phyloP scores from a whole-genome alignment of 2,113 vertebrate species.

The Mesocricetus auratus region DNA sequence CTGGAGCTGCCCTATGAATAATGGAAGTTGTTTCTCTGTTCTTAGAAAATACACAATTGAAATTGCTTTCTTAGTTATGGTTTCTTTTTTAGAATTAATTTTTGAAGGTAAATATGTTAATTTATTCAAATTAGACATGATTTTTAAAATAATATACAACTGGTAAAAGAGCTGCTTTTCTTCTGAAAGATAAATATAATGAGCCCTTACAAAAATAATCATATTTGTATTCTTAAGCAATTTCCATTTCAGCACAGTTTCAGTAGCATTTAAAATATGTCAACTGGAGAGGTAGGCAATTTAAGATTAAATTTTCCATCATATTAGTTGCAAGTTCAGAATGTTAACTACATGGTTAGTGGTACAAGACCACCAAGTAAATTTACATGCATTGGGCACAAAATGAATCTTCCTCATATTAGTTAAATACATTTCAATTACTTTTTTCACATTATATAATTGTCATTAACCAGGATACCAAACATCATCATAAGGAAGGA shows the following conservation, averaged over 20 bases:
- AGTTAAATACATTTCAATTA: constrained; percentile 74
- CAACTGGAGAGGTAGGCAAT: constrained; percentile 20
- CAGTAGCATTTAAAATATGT: constrained; percentile 59
- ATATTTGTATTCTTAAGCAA: constrained; percentile 58
- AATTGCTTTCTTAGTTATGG: constrained; percentile 86
- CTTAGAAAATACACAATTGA: constrained; percentile 83
- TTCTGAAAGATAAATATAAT: constrained; percentile 75
- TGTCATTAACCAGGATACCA: constrained; percentile 64
- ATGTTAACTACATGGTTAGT: neutral
- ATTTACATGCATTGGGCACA: constrained; percentile 20
- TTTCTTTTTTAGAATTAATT: constrained; percentile 87
- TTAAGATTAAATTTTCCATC: constrained; percentile 10
- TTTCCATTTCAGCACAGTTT: constrained; percentile 57
- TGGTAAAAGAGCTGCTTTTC: constrained; percentile 81
- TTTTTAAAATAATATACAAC: constrained; percentile 82
- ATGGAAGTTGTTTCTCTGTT: constrained; percentile 68
- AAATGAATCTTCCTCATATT: constrained; percentile 74
- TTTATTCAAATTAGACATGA: constrained; percentile 88
- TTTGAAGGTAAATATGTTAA: constrained; percentile 86
- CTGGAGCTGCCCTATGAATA: constrained; percentile 80
- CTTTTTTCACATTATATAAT: constrained; percentile 75
- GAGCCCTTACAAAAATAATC: neutral
- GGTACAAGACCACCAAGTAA: neutral
- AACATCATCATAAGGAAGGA: constrained; percentile 80
- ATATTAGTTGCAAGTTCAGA: constrained; percentile 17